Evolutionary conservation across 2,888 invertebrate genomes (phyloP).

Genomic region (Papilio demoleus): DNA sequence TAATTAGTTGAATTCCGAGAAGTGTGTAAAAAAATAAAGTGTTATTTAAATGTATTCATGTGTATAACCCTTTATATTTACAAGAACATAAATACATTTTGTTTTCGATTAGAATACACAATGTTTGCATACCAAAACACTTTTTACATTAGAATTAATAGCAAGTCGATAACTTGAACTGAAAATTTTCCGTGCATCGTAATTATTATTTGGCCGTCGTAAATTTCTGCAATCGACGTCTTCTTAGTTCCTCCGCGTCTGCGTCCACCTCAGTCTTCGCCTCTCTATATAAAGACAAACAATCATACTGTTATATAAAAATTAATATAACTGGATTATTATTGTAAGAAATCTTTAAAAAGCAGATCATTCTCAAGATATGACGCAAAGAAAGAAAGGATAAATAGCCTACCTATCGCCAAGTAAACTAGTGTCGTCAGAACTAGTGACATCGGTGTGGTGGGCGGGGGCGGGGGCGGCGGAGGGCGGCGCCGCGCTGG

Average conservation of each 20-base stretch:
- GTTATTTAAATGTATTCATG: constrained; percentile 76
- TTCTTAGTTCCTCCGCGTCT: constrained; percentile 87
- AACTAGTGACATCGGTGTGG: constrained; percentile 49
- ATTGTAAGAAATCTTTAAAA: no score
- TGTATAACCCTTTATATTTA: constrained; percentile 81
- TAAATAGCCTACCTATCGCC: constrained; percentile 57
- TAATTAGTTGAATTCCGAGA: constrained; percentile 42
- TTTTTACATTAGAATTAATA: constrained; percentile 79
- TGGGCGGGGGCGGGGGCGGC: constrained; percentile 53
- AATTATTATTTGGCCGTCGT: constrained; percentile 74
- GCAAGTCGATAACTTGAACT: constrained; percentile 69
- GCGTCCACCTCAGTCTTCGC: constrained; percentile 72
- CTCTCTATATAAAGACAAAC: constrained; percentile 54
- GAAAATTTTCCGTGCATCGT: constrained; percentile 54
- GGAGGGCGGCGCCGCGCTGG: constrained; percentile 58
- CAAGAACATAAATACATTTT: constrained; percentile 82
- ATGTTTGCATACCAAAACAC: constrained; percentile 77
- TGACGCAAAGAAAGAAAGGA: no score
- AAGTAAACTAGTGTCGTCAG: constrained; percentile 55
- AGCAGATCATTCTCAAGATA: no score
- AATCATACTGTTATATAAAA: no score
- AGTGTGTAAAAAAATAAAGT: constrained; percentile 52
- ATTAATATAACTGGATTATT: no score
- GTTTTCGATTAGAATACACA: constrained; percentile 75
- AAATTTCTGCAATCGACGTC: constrained; percentile 91